Base-by-base conservation (phyloP, 2,113 vertebrate genomes). In the Crocuta crocuta region DNA sequence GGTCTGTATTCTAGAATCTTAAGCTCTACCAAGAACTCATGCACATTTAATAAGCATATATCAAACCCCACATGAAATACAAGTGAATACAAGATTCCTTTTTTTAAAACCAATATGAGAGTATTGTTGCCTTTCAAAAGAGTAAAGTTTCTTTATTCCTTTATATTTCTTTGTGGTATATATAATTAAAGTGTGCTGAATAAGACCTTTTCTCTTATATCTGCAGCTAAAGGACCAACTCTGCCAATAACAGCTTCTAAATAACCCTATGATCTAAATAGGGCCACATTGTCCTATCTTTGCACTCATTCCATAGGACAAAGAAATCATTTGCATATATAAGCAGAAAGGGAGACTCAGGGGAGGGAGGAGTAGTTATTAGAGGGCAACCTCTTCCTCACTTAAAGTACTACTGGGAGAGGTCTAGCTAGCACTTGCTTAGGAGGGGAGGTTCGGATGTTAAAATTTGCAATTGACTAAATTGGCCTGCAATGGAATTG, bases 101-200 rank as follows among this genome's bases (percentile, higher is more conserved):
- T 80, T 39, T 48, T 31, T 12, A 33, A 91, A 35, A 63, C 13
- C 45, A 43, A 63, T 43, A 76, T 31, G 19, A 28, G 39, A 35
- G 76, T 16, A 74, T 88, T 81, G 26, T 89, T 28, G 15, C 9
- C 35, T 85, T 89, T 94, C 76, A 91, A 88, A 83, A 88, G 10
- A 78, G 9, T 74, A 45, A 35, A 58, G 7, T 10, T 90, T 93
- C 39, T 86, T 95, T 45, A 86, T 87, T 17, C 33, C 2, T 80
- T 81, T 87, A 97, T 48, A 61, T 65, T 70, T 95, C 16, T 73
- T 94, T 83, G 78, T 45, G 6, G 45, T 97, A n/a, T 88, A 48
- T 61, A 45, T 68, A 80, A 86, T 86, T 61, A 87, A 90, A 91
- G n/a, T 86, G 45, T 58, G 53, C 15, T 61, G 58, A 78, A 39